Conservation (phyloP, 2,888 invertebrate species). For the Sphecodes monilicornis region DNA sequence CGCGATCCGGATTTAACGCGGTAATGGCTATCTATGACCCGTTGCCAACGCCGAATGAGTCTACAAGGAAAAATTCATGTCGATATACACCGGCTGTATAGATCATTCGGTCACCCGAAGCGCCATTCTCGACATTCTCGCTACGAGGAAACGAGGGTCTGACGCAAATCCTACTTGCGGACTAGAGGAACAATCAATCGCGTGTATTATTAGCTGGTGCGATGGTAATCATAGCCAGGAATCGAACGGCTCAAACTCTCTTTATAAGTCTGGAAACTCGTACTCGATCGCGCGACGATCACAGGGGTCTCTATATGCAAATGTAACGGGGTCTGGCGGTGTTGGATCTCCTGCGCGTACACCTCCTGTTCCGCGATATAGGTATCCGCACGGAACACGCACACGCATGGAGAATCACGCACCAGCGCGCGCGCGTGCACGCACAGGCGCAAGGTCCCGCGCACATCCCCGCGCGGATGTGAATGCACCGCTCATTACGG, state of each 20-base stretch:
- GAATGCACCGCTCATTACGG: constrained; percentile 81
- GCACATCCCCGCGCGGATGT: constrained; percentile 52
- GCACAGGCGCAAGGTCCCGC: constrained; percentile 12
- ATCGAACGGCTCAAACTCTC: background rate
- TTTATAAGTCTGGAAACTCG: background rate
- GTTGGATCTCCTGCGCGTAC: constrained; percentile 10
- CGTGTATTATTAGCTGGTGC: background rate
- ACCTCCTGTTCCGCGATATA: background rate
- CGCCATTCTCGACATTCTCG: background rate
- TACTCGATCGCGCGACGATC: constrained; percentile 9
- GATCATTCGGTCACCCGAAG: background rate
- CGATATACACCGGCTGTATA: background rate
- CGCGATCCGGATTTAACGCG: constrained; percentile 22
- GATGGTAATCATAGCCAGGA: background rate
- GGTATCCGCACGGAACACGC: constrained; percentile 3
- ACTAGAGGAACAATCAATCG: background rate
- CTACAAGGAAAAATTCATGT: background rate
- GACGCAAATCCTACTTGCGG: background rate
- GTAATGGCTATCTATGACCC: constrained; percentile 23
- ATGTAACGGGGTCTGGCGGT: constrained; percentile 44
- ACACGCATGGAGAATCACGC: constrained; percentile 13
- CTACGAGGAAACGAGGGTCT: background rate
- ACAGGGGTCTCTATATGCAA: constrained; percentile 31
- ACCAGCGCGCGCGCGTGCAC: constrained; percentile 16
- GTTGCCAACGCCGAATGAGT: background rate